These are phyloP conservation scores for Podocnemis expansa DNA, from an alignment of 2,113 vertebrate species.

Conservation along the genomic window DNA sequence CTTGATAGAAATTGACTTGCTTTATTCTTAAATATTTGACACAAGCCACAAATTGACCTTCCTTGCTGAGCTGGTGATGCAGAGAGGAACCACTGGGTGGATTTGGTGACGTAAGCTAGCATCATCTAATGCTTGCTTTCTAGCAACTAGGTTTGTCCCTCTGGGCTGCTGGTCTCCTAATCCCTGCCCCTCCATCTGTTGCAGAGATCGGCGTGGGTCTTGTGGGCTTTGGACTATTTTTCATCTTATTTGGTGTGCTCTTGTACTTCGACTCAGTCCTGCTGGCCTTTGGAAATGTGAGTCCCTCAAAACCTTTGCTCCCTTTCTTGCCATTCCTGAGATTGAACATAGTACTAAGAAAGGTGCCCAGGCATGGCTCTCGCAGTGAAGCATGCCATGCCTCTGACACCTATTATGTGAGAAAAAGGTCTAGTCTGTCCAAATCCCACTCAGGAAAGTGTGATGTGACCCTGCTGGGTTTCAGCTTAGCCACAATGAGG, in stretches of 20 bases:
- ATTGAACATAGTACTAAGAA: neutral
- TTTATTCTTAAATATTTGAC: neutral
- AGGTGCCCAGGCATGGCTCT: neutral
- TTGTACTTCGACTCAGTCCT: constrained; percentile 93
- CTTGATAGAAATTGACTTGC: neutral
- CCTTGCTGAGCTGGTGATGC: neutral
- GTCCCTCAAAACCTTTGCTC: constrained; percentile 23
- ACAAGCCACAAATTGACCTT: neutral
- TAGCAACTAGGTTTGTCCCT: neutral
- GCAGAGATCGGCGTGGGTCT: constrained; percentile 88
- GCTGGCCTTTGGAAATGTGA: constrained; percentile 93
- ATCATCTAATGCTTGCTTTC: no score
- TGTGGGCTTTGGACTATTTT: constrained; percentile 88
- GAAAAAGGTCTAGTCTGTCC: neutral
- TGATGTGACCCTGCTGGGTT: neutral
- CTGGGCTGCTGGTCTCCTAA: rapidly evolving
- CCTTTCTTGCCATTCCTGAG: neutral
- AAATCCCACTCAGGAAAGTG: neutral
- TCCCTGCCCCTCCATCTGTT: neutral
- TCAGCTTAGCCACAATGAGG: neutral
- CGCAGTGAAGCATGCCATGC: neutral
- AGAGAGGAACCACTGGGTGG: rapidly evolving
- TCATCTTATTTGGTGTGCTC: constrained; percentile 88
- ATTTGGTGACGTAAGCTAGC: rapidly evolving
- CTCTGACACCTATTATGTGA: neutral